Evolutionary conservation across 2,888 invertebrate species (phyloP).

Genomic region (Parnassius glacialis): DNA sequence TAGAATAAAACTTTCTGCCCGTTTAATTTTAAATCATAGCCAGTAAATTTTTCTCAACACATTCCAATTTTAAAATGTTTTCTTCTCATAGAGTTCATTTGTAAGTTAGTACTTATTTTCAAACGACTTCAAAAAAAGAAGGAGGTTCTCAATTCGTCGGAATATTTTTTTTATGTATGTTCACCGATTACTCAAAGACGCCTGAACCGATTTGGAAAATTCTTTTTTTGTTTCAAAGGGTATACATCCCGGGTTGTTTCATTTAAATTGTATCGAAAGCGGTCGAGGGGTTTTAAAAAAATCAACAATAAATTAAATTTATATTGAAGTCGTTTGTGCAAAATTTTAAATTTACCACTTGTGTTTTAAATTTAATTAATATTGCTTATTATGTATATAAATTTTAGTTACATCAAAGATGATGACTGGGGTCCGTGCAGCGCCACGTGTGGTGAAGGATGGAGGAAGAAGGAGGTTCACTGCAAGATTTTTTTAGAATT

Average conservation of each 20-base stretch:
- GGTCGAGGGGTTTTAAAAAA: no score
- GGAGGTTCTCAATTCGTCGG: no score
- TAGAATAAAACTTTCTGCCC: conserved; percentile 11
- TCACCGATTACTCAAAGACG: no score
- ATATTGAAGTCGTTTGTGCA: no score
- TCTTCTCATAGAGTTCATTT: conserved; percentile 12
- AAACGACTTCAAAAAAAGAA: no score
- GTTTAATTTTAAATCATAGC: conserved; percentile 14
- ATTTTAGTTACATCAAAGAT: conserved; percentile 91
- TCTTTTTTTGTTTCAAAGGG: no score
- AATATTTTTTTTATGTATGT: no score
- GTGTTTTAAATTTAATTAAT: conserved; percentile 11
- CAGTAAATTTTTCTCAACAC: conserved; percentile 12
- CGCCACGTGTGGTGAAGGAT: conserved; percentile 94
- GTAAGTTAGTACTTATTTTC: background rate
- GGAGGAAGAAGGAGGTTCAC: conserved; percentile 91
- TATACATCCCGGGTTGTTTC: no score
- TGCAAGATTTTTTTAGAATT: conserved; percentile 97
- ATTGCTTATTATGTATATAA: conserved; percentile 36
- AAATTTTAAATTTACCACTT: no score
- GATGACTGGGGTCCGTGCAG: conserved; percentile 95
- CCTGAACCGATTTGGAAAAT: no score
- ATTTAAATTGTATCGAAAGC: no score
- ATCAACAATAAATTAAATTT: no score
- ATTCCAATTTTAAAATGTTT: conserved; percentile 11